Evolutionary conservation across 2,888 invertebrate genomes (phyloP), one percentile per base, ranked within the genome.

Genomic region (Hemistola chrysoprasaria): DNA sequence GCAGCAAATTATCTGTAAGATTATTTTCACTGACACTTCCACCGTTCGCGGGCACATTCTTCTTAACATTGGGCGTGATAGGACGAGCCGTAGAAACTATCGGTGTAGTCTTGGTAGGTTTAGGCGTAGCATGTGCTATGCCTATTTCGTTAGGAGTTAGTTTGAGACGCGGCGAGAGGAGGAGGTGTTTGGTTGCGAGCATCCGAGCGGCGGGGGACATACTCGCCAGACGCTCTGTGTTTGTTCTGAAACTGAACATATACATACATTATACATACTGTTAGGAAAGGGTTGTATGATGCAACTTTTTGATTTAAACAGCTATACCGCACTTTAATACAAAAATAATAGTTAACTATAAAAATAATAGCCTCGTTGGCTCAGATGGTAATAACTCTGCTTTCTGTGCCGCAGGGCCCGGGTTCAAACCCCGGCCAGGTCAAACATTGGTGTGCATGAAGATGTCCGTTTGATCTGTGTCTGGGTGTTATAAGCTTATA

Each of bases 171-270:
- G 90, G 74, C 50, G 91, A 78, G 8, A 68, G 82, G 59, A 82
- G 90, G 73, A 82, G 90, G 73, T 74, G 90, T 65, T 56, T 84
- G 0, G 95, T 95, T 2, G 97, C 98, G 22, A 99, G 86, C 56
- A 93, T 92, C 50, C 95, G 92, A 0, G 98, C 99, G 0, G 99
- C 99, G 0, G 99, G 98, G 0, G 98, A 98, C 95, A 99, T 96
- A 39, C 95, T 94, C 2, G 94, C 94, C 23, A 98, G 78, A 1
- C 97, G 92, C 49, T 98, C 97, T 10, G 95, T 91, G 29, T 92
- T 91, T 1, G 94, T 83, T 62, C 88, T 78, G 72, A 83, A 88
- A 72, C 87, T 85, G 46, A 22, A 90, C 8, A 87, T 85, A 29
- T 23, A 7, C n/a, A n/a, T n/a, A n/a, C n/a, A n/a, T n/a, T n/a